phyloP scores from a whole-genome alignment of 2,797 vertebrate species.

The Spheniscus humboldti region DNA sequence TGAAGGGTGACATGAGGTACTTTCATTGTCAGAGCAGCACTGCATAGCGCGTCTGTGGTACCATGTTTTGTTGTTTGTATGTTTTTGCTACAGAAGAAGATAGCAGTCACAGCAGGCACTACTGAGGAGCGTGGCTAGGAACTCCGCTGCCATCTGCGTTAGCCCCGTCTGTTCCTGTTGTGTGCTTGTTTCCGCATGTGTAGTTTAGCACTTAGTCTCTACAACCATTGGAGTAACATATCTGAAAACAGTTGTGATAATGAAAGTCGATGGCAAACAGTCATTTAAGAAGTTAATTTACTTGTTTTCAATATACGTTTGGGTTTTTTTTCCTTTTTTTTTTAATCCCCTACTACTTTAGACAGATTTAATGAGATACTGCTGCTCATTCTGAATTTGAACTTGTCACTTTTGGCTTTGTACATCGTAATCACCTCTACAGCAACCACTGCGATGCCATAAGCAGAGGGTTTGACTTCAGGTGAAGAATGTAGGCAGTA shows the following conservation, averaged over 20 bases:
- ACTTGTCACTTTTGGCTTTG: slow-evolving; percentile 24
- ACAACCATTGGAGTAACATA: neutral
- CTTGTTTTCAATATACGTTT: neutral
- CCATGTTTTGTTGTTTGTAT: neutral
- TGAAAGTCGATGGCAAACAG: neutral
- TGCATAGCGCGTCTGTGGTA: neutral
- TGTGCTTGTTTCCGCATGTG: neutral
- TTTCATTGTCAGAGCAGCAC: neutral
- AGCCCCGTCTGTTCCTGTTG: neutral
- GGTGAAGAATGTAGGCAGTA: slow-evolving; percentile 52
- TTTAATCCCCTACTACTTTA: neutral
- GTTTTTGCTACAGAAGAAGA: neutral
- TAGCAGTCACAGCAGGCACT: neutral
- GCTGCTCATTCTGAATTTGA: neutral
- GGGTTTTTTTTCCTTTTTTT: accelerated
- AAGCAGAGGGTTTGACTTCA: slow-evolving; percentile 48
- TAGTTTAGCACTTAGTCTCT: neutral
- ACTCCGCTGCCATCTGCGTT: slow-evolving; percentile 23
- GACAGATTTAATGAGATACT: neutral
- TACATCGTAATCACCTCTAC: neutral
- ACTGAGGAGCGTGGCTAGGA: neutral
- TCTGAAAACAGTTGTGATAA: neutral
- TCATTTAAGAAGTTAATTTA: neutral
- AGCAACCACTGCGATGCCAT: slow-evolving; percentile 33
- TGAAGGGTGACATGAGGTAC: neutral